These are phyloP conservation scores for Myioborus miniatus DNA, from an alignment of 2,797 vertebrate genomes.

Conservation along the genomic window DNA sequence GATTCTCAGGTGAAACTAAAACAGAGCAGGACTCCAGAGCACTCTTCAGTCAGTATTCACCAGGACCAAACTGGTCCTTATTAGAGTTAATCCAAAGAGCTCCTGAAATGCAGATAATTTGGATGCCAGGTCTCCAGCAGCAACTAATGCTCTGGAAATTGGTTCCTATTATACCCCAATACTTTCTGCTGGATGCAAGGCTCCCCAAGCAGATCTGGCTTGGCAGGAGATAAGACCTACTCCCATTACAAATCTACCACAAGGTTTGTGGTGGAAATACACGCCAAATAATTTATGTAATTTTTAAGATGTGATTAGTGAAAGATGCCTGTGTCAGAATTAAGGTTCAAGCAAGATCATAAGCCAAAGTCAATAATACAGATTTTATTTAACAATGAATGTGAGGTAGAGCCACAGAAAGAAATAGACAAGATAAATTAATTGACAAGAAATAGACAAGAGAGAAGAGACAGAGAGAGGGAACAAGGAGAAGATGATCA, in stretches of 20 bases:
- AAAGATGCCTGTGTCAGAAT: background rate
- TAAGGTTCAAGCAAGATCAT: background rate
- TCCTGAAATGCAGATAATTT: background rate
- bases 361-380: rapidly evolving
- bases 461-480: background rate
- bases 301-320: background rate
- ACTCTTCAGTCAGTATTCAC: background rate
- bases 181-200: background rate
- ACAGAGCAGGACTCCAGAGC: background rate
- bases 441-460: background rate
- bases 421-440: background rate
- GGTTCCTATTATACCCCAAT: background rate
- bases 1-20: background rate
- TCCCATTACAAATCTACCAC: background rate
- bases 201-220: background rate
- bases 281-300: background rate
- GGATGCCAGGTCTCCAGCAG: background rate
- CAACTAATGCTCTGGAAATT: background rate
- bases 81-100: background rate
- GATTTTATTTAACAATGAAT: background rate
- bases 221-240: background rate
- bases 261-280: background rate
- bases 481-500: background rate
- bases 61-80: background rate
- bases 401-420: background rate